phyloP scores from a whole-genome alignment of 2,113 vertebrate species.

The Siphamia tubifer region DNA sequence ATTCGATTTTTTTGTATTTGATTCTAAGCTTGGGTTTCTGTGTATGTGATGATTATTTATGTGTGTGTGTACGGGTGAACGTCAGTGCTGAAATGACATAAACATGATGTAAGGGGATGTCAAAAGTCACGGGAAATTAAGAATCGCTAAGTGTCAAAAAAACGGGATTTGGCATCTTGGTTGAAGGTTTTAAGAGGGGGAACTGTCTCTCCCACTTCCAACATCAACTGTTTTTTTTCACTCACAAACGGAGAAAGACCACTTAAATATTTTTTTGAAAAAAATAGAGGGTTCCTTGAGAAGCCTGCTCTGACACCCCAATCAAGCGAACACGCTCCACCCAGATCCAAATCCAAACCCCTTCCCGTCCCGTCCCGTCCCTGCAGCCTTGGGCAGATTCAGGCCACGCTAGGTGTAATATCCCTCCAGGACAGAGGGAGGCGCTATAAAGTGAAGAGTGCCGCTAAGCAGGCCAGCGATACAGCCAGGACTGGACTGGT shows the following conservation, averaged over 20 bases:
- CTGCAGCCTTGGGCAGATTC: slow-evolving; percentile 70
- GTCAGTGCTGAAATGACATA: slow-evolving; percentile 55
- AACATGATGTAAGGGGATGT: slow-evolving; percentile 70
- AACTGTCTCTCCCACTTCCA: slow-evolving; percentile 82
- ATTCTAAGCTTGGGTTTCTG: slow-evolving; percentile 11
- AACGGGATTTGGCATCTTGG: slow-evolving; percentile 90
- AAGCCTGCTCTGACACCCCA: slow-evolving; percentile 79
- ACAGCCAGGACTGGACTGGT: slow-evolving; percentile 85
- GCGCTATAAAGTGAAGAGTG: slow-evolving; percentile 96
- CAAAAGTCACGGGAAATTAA: slow-evolving; percentile 84
- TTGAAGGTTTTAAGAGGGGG: slow-evolving; percentile 80
- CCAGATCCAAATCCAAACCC: too few species aligned
- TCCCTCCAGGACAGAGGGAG: slow-evolving; percentile 84
- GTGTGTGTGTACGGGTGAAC: slow-evolving; percentile 21
- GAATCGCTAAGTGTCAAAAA: slow-evolving; percentile 87
- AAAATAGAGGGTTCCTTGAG: slow-evolving; percentile 84
- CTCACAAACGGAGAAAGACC: slow-evolving; percentile 83
- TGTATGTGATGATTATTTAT: neutral
- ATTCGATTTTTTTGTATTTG: too few species aligned
- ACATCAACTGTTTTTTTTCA: slow-evolving; percentile 82
- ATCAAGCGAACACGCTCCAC: slow-evolving; percentile 57
- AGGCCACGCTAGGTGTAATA: slow-evolving; percentile 77
- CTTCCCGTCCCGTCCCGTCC: slow-evolving; percentile 53
- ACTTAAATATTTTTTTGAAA: slow-evolving; percentile 92
- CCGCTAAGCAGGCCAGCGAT: slow-evolving; percentile 86